Evolutionary conservation across 2,888 invertebrate species (phyloP), one percentile per base, ranked within the genome.

Genomic region (Electrophaes corylata): DNA sequence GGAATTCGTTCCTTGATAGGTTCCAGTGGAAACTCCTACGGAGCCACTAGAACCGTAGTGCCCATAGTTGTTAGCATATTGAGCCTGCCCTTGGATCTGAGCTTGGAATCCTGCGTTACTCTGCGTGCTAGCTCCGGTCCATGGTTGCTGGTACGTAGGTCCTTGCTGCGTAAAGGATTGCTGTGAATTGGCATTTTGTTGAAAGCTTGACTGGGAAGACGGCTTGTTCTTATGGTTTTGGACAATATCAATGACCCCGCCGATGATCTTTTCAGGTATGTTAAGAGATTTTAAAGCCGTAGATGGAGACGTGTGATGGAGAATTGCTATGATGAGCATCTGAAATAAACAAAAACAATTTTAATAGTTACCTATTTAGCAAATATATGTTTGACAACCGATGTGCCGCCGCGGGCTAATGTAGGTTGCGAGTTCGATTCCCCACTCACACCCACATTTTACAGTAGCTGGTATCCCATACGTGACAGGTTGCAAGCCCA

Each of bases 221-320:
- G 86, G 88, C 50, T 90, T 91, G 67, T 84, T 85, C 66, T 91
- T 91, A 63, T 91, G 89, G 40, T 70, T 86, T 54, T 88, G 86
- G 0, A 90, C 86, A 6, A 87, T 86, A 60, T 90, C 90, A 10
- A 91, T 90, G n/a, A 91, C 88, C 0, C 88, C 86, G 1, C 87
- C 88, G 29, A 91, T 84, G 16, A 91, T 88, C 65, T 89, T 91
- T 66, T 91, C 91, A 0, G 91, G 88, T 19, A 90, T 86, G 41
- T 84, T 67, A 0, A 87, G 77, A 3, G 68, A 63, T 49, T 84
- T 84, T 52, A 79, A 70, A 0, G 78, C 71, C 11, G 65, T 69
- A 2, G 53, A 52, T 6, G 75, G 61, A 3, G 60, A 19, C 4
- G 60, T 67, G 37, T 65, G 48, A 29, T 64, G 64, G 0, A 72